A percentile compares a stretch with the other conserved stretches of the same genome.
phyloP scores from a whole-genome alignment of 1,140 invertebrate genomes.

The Eubasilissa regina region DNA sequence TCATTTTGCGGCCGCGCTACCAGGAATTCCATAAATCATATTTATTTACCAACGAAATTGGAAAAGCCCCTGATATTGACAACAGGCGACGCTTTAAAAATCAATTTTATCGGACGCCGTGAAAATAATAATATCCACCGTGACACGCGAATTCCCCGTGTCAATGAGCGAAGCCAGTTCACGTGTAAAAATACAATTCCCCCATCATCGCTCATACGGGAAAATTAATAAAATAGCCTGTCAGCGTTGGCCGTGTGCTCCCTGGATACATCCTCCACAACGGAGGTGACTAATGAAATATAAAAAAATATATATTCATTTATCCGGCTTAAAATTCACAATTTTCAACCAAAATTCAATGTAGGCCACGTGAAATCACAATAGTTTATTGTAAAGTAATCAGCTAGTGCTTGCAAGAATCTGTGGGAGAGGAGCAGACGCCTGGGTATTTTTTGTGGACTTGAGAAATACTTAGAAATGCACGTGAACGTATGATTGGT shows the following conservation, averaged over 20 bases:
- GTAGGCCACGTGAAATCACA: neutral
- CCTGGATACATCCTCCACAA: neutral
- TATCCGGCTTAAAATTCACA: neutral
- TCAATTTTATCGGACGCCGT: neutral
- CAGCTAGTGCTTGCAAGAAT: no score
- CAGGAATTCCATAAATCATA: neutral
- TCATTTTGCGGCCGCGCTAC: neutral
- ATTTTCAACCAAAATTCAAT: neutral
- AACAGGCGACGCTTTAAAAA: constrained; percentile 17
- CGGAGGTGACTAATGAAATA: constrained; percentile 6
- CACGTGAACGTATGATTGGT: no score
- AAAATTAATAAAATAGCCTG: constrained; percentile 46
- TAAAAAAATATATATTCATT: neutral
- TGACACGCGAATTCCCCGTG: constrained; percentile 21
- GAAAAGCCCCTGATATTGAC: constrained; percentile 10
- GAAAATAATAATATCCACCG: constrained; percentile 16
- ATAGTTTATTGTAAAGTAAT: no score
- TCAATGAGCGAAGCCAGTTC: constrained; percentile 7
- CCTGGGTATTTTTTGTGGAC: no score
- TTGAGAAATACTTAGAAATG: no score
- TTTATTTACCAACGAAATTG: constrained; percentile 13
- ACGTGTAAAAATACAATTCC: constrained; percentile 19
- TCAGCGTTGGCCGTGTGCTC: neutral
- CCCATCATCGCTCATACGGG: constrained; percentile 35
- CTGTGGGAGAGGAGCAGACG: no score